Evolutionary conservation across 2,888 invertebrate species (phyloP).

Genomic region (Stenchaetothrips biformis): DNA sequence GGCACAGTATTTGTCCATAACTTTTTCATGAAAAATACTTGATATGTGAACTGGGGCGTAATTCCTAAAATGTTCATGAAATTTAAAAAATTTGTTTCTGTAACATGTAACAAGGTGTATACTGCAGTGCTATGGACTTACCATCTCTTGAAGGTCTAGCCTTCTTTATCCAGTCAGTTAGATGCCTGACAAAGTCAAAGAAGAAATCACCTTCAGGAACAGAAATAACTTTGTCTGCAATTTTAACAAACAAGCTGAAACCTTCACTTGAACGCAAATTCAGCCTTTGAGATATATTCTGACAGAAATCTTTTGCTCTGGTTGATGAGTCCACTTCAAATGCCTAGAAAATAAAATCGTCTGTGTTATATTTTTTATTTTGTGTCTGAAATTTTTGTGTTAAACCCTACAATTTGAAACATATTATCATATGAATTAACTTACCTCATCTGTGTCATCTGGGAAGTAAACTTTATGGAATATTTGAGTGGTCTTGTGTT

Average conservation of each 20-base stretch:
- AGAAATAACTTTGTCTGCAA: conserved; percentile 95
- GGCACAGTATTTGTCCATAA: conserved; percentile 99
- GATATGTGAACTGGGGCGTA: conserved; percentile 95
- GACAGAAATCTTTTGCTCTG: conserved; percentile 96
- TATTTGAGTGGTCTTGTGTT: conserved; percentile 99
- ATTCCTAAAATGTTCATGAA: conserved; percentile 52
- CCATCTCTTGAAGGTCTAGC: conserved; percentile 89
- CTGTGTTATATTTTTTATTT: not conserved
- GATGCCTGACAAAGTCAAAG: conserved; percentile 97
- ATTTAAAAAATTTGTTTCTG: not conserved
- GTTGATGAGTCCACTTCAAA: conserved; percentile 99
- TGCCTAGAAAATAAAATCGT: conserved; percentile 52
- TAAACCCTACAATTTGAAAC: not conserved
- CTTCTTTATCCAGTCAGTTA: conserved; percentile 98
- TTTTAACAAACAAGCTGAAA: conserved; percentile 98
- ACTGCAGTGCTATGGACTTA: conserved; percentile 40
- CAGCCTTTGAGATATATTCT: conserved; percentile 90
- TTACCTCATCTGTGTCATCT: conserved; percentile 92
- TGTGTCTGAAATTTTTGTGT: not conserved
- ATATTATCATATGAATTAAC: conserved; percentile 26
- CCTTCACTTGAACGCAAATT: conserved; percentile 92
- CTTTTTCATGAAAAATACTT: conserved; percentile 99
- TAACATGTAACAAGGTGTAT: not conserved
- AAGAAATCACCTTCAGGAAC: conserved; percentile 99
- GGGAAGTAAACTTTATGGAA: conserved; percentile 99